Evolutionary conservation across 2,113 vertebrate genomes (phyloP).

Genomic region (Pipra filicauda): DNA sequence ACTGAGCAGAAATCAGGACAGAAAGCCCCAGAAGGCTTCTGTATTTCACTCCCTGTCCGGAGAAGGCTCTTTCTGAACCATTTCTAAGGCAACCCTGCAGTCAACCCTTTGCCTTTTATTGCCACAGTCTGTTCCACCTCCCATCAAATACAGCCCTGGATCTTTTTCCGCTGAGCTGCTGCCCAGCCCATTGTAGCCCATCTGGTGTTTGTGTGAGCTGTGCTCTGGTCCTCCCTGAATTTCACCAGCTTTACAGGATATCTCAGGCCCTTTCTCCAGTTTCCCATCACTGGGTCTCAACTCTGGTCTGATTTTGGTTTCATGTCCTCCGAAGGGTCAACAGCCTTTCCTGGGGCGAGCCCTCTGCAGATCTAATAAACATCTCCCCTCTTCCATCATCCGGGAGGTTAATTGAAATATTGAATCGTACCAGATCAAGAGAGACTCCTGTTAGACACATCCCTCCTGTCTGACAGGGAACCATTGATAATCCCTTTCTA

Average conservation of each 20-base stretch:
- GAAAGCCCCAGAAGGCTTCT: neutral
- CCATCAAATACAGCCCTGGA: conserved; percentile 7
- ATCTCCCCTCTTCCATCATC: conserved; percentile 24
- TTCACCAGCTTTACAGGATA: neutral
- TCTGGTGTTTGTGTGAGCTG: conserved; percentile 31
- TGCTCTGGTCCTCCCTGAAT: neutral
- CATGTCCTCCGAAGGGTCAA: rapidly evolving
- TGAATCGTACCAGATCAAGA: neutral
- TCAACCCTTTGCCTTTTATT: conserved; percentile 32
- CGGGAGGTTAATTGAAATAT: neutral
- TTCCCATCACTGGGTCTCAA: neutral
- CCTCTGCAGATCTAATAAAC: conserved; percentile 1
- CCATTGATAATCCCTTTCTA: neutral
- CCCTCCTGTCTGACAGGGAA: neutral
- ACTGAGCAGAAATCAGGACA: neutral
- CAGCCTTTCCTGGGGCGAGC: neutral
- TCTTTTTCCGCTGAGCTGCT: neutral
- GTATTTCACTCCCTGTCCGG: neutral
- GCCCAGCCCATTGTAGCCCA: conserved; percentile 18
- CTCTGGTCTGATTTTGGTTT: neutral
- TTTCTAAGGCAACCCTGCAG: neutral
- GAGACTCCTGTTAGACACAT: neutral
- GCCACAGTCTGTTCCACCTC: conserved; percentile 47
- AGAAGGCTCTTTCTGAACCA: neutral
- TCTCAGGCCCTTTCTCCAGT: neutral